Conservation (phyloP, 2,888 invertebrate genomes). For the Lasioglossum leucozonium region DNA sequence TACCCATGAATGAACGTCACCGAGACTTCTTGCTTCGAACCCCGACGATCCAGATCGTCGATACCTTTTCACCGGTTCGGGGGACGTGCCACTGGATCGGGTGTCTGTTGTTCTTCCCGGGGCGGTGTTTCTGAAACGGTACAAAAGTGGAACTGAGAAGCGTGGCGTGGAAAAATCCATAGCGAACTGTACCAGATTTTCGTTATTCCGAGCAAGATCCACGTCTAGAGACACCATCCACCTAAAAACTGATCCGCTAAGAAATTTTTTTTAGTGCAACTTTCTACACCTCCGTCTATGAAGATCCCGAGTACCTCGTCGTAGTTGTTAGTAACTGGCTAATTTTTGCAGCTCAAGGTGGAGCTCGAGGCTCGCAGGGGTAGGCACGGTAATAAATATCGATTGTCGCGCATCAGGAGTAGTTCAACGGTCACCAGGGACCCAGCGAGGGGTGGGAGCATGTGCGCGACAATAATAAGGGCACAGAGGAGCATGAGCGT, state of each 20-base stretch:
- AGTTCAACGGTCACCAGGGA: constrained; percentile 69
- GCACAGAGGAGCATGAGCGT: constrained; percentile 62
- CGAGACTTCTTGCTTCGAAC: constrained; percentile 69
- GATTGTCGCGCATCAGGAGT: constrained; percentile 39
- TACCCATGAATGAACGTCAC: constrained; percentile 46
- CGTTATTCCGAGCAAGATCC: background rate
- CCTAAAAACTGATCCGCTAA: background rate
- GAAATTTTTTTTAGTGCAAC: background rate
- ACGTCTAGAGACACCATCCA: too few species aligned
- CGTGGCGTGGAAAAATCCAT: background rate
- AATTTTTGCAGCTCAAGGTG: background rate
- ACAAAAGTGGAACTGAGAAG: background rate
- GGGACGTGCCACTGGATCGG: constrained; percentile 26
- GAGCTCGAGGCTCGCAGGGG: background rate
- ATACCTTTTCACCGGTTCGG: constrained; percentile 12
- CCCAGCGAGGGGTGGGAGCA: constrained; percentile 57
- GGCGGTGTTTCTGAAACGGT: constrained; percentile 31
- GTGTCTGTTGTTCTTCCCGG: constrained; percentile 42
- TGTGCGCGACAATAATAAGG: constrained; percentile 70
- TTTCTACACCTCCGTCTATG: background rate
- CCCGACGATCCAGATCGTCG: constrained; percentile 31
- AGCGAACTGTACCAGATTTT: background rate
- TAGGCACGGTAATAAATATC: constrained; percentile 22
- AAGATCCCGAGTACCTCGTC: background rate
- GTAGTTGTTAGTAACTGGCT: background rate